These are phyloP conservation scores for Murina feae DNA, from an alignment of 2,113 vertebrate species.

Conservation along the genomic window DNA sequence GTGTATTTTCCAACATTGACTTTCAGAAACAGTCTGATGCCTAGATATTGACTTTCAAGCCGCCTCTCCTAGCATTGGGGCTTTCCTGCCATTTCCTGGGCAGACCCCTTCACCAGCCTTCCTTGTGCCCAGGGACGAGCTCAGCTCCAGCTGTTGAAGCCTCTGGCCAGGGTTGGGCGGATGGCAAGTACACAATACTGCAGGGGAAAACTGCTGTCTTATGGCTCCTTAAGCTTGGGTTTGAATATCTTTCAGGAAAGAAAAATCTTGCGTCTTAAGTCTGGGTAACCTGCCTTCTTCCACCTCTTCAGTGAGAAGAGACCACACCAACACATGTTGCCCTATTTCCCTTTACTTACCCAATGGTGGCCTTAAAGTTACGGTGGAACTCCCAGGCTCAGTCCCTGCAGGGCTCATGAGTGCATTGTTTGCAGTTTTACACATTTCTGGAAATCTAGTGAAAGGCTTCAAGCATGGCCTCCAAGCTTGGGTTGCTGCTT, in stretches of 20 bases:
- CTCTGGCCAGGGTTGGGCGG: background rate
- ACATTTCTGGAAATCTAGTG: background rate
- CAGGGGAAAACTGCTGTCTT: background rate
- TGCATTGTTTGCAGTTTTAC: background rate
- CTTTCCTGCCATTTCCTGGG: background rate
- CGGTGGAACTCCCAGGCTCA: background rate
- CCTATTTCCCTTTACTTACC: background rate
- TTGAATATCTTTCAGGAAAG: background rate
- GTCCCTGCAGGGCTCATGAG: background rate
- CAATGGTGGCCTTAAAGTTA: background rate
- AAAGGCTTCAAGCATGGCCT: conserved; percentile 31
- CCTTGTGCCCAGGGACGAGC: background rate
- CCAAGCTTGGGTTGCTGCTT: background rate
- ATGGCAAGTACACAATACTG: background rate
- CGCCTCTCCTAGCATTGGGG: background rate
- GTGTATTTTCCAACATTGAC: background rate
- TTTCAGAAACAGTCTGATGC: background rate
- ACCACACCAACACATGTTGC: background rate
- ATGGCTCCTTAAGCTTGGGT: background rate
- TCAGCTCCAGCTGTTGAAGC: background rate
- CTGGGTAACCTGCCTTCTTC: background rate
- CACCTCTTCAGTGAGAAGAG: background rate
- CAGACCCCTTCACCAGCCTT: background rate
- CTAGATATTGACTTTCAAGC: background rate
- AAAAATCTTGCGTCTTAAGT: background rate